Percentiles rank a stretch among this genome's conserved stretches.
Conservation (phyloP, 2,797 vertebrate species). For the Clarias pachynema region DNA sequence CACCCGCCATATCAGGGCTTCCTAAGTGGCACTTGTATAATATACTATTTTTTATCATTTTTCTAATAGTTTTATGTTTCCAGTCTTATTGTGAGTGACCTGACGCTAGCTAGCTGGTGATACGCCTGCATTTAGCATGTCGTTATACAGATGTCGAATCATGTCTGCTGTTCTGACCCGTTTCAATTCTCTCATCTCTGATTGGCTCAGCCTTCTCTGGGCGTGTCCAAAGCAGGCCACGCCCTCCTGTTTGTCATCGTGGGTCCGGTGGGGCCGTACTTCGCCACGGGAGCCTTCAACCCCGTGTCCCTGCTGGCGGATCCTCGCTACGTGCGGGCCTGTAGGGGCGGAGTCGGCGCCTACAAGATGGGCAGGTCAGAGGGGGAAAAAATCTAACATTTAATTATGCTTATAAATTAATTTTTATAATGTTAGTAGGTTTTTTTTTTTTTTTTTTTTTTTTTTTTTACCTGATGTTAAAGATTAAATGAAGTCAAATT, state of each 20-base stretch:
- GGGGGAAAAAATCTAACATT: not conserved
- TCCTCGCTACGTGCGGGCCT: conserved; percentile 81
- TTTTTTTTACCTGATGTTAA: not conserved
- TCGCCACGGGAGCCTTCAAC: conserved; percentile 79
- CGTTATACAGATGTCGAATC: not conserved
- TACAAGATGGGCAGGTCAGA: conserved; percentile 90
- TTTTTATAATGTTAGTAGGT: too few relatives aligned
- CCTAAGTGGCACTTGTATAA: too few relatives aligned
- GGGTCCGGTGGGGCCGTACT: conserved; percentile 86
- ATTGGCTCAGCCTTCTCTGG: conserved; percentile 79
- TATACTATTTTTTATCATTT: not conserved
- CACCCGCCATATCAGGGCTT: too few relatives aligned
- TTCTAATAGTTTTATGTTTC: not conserved
- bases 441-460: not conserved
- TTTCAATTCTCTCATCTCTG: not conserved
- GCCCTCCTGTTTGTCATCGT: conserved; percentile 86
- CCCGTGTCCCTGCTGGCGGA: conserved; percentile 87
- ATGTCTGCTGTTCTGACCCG: not conserved
- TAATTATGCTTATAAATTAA: not conserved
- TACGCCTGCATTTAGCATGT: not conserved
- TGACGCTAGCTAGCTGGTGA: too few relatives aligned
- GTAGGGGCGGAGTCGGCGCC: conserved; percentile 85
- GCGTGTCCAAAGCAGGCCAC: conserved; percentile 70
- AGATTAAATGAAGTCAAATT: not conserved
- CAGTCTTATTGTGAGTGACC: not conserved